Evolutionary conservation across 2,797 vertebrate genomes (phyloP).

Genomic region (Siniperca undulata): DNA sequence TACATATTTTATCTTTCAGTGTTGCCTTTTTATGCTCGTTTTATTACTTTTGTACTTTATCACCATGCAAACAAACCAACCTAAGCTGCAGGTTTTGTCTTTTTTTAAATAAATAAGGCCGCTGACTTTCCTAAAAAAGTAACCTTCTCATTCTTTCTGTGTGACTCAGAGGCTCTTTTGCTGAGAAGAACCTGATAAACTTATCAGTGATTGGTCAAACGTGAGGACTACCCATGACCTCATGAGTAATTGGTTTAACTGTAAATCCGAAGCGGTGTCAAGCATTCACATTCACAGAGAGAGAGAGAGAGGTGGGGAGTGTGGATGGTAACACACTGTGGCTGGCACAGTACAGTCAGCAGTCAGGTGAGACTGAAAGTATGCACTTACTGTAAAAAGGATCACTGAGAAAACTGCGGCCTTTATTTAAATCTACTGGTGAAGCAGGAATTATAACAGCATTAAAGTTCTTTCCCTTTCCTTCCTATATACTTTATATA

Average conservation of each 20-base stretch:
- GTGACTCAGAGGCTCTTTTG: slow-evolving; percentile 14
- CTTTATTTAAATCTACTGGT: background rate
- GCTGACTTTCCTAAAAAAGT: background rate
- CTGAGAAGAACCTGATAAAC: slow-evolving; percentile 39
- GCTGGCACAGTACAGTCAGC: slow-evolving; percentile 52
- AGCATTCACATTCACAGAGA: slow-evolving; percentile 37
- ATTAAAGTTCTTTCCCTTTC: background rate
- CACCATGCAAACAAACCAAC: background rate
- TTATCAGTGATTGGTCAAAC: slow-evolving; percentile 47
- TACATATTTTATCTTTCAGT: background rate
- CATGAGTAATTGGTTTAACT: slow-evolving; percentile 68
- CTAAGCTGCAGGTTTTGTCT: slow-evolving; percentile 1
- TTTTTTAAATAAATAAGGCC: background rate
- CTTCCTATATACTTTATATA: no score
- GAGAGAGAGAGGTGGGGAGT: slow-evolving; percentile 22
- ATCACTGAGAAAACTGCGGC: slow-evolving; percentile 13
- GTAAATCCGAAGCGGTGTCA: slow-evolving; percentile 49
- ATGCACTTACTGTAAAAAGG: background rate
- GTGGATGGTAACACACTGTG: slow-evolving; percentile 40
- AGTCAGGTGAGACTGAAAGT: slow-evolving; percentile 43
- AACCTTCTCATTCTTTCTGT: background rate
- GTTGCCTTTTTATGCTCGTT: background rate
- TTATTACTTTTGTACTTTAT: background rate
- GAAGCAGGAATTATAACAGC: background rate
- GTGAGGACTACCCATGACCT: slow-evolving; percentile 55